phyloP scores from a whole-genome alignment of 1,140 invertebrate species.

The Penaeus indicus region DNA sequence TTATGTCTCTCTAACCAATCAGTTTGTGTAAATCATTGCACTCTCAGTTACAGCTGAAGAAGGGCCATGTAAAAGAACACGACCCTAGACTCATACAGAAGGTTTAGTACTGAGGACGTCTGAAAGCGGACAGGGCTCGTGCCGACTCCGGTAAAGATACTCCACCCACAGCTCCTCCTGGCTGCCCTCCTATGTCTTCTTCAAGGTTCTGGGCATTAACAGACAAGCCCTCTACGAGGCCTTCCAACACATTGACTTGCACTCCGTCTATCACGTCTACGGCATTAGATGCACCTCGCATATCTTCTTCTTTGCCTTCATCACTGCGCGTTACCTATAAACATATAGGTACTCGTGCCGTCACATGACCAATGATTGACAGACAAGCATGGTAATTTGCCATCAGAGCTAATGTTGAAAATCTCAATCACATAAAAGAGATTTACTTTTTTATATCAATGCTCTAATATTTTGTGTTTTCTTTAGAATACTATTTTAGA shows the following conservation, averaged over 20 bases:
- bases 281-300: conserved; percentile 57
- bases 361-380: conserved; percentile 13
- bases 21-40: too few species aligned
- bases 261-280: conserved; percentile 59
- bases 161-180: conserved; percentile 53
- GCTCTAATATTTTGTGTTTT: too few species aligned
- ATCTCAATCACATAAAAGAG: too few species aligned
- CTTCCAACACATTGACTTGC: conserved; percentile 62
- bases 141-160: conserved; percentile 43
- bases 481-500: too few species aligned
- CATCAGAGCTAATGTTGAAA: too few species aligned
- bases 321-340: conserved; percentile 66
- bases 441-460: too few species aligned
- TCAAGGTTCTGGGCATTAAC: conserved; percentile 35
- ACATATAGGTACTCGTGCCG: conserved; percentile 41
- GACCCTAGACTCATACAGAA: not conserved
- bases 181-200: conserved; percentile 34
- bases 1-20: too few species aligned
- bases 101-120: conserved; percentile 44
- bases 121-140: conserved; percentile 44
- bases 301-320: conserved; percentile 65
- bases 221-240: conserved; percentile 63
- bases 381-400: conserved; percentile 19
- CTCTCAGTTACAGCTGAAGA: not conserved
- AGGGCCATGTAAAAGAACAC: not conserved